phyloP scores from a whole-genome alignment of 2,888 invertebrate species.

The Isotomurus palustris region DNA sequence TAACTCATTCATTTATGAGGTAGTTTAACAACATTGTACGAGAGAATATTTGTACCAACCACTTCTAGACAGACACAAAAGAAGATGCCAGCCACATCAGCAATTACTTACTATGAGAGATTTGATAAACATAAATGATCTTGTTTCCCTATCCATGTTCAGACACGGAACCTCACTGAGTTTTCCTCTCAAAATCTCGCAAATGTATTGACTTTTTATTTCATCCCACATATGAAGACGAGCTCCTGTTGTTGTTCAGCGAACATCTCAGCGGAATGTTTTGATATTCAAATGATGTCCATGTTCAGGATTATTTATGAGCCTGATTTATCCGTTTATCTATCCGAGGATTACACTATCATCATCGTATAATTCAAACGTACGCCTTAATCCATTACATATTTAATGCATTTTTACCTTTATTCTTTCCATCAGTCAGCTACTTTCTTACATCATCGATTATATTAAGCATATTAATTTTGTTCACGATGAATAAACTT shows the following conservation, averaged over 20 bases:
- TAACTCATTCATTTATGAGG: slow-evolving; percentile 14
- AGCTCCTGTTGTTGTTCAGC: neutral
- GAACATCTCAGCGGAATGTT: neutral
- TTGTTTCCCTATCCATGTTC: neutral
- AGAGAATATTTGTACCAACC: too few species aligned
- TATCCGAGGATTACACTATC: too few species aligned
- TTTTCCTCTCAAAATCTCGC: neutral
- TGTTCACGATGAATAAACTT: too few species aligned
- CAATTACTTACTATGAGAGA: too few species aligned
- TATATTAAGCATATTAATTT: too few species aligned
- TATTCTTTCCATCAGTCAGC: too few species aligned
- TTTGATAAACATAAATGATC: slow-evolving; percentile 8
- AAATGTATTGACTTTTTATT: slow-evolving; percentile 6
- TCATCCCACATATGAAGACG: slow-evolving; percentile 2
- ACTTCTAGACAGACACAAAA: neutral
- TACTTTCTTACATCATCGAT: too few species aligned
- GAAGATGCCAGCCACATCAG: neutral
- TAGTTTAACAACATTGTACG: slow-evolving; percentile 11
- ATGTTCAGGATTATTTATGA: slow-evolving; percentile 10
- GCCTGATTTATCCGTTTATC: slow-evolving; percentile 9
- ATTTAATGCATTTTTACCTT: too few species aligned
- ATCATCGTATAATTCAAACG: too few species aligned
- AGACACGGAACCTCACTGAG: slow-evolving; percentile 6
- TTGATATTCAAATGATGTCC: slow-evolving; percentile 11
- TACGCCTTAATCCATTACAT: too few species aligned